Evolutionary conservation across 2,888 invertebrate species (phyloP).

Genomic region (Dusona sp.): DNA sequence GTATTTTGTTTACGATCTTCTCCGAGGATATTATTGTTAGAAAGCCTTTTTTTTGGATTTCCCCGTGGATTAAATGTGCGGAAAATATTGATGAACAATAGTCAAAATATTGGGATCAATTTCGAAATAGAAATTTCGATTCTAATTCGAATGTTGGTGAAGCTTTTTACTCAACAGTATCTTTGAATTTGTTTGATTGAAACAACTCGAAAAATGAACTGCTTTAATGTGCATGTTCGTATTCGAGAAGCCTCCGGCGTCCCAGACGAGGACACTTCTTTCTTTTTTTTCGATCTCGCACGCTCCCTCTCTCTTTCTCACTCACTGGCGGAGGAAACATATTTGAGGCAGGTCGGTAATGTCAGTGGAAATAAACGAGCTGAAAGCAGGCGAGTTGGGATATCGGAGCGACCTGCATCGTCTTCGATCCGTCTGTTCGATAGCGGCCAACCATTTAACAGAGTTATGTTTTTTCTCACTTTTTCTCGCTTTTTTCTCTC

Average conservation of each 20-base stretch:
- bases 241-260: not conserved
- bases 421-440: slow-evolving; percentile 76
- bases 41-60: too few relatives aligned
- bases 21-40: not conserved
- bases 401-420: slow-evolving; percentile 75
- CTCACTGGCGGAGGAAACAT: slow-evolving; percentile 62
- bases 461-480: slow-evolving; percentile 20
- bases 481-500: slow-evolving; percentile 12
- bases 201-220: not conserved
- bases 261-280: slow-evolving; percentile 44
- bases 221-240: not conserved
- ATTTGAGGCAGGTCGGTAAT: slow-evolving; percentile 82
- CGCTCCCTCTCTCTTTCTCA: slow-evolving; percentile 9
- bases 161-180: not conserved
- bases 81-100: not conserved
- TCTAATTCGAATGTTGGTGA: not conserved
- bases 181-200: not conserved
- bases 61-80: not conserved
- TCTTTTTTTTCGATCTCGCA: slow-evolving; percentile 1
- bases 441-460: slow-evolving; percentile 45
- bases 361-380: slow-evolving; percentile 71
- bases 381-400: slow-evolving; percentile 56
- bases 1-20: not conserved
- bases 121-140: not conserved
- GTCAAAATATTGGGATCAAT: not conserved